Percentiles rank a stretch among this genome's conserved stretches.
phyloP scores from a whole-genome alignment of 2,113 vertebrate species.

The Suncus etruscus region DNA sequence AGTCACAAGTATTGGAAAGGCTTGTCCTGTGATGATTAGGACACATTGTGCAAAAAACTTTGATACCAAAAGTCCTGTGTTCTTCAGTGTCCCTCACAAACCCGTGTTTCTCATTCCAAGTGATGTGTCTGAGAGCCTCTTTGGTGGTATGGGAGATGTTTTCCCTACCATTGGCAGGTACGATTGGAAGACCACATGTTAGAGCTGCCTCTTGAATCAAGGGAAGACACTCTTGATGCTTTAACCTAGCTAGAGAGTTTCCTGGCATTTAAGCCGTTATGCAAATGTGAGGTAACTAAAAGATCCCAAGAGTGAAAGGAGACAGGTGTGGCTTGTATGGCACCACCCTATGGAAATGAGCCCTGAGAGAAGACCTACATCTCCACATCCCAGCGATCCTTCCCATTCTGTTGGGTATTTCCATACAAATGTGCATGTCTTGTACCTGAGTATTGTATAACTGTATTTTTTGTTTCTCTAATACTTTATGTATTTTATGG shows the following conservation, averaged over 20 bases:
- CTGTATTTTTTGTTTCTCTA: slow-evolving; percentile 54
- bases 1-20: slow-evolving; percentile 43
- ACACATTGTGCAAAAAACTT: slow-evolving; percentile 5
- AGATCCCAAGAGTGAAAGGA: not conserved
- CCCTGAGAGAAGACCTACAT: not conserved
- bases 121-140: not conserved
- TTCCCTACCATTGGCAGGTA: not conserved
- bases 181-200: not conserved
- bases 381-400: rapidly evolving
- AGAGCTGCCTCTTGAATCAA: slow-evolving; percentile 1
- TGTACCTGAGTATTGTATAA: not conserved
- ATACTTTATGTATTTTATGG: slow-evolving; percentile 54
- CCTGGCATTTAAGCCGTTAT: slow-evolving; percentile 19
- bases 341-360: not conserved
- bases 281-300: not conserved
- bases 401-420: not conserved
- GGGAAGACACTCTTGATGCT: not conserved
- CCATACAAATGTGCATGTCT: slow-evolving; percentile 50
- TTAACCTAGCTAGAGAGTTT: slow-evolving; percentile 7
- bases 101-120: slow-evolving; percentile 17
- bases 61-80: not conserved
- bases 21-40: slow-evolving; percentile 40
- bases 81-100: not conserved
- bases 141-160: not conserved
- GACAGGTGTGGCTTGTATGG: not conserved